Conservation (phyloP, 2,113 vertebrate species). For the Coracopsis vasa region DNA sequence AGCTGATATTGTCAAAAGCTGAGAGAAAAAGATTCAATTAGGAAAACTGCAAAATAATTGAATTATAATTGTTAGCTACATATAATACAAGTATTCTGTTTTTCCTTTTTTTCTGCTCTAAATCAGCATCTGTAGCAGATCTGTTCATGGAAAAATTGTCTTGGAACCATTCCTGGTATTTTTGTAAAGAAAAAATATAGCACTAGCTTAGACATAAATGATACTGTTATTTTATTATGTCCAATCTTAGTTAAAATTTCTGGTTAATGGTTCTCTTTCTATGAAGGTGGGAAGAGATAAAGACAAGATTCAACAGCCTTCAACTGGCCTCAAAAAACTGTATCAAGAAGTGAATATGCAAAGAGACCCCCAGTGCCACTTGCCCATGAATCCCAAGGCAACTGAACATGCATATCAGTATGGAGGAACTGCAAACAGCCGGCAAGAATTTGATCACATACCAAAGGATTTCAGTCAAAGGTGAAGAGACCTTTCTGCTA, state of each 20-base stretch:
- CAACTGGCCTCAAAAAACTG: conserved; percentile 69
- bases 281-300: conserved; percentile 81
- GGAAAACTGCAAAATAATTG: neutral
- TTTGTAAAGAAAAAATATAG: neutral
- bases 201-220: neutral
- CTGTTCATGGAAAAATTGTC: neutral
- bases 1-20: neutral
- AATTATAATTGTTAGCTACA: neutral
- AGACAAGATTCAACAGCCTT: conserved; percentile 69
- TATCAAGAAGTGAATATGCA: conserved; percentile 57
- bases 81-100: neutral
- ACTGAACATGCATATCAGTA: conserved; percentile 80
- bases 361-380: conserved; percentile 74
- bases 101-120: neutral
- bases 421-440: conserved; percentile 87
- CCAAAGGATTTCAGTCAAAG: conserved; percentile 82
- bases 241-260: neutral
- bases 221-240: neutral
- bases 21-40: neutral
- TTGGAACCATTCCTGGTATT: neutral
- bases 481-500: conserved; percentile 65
- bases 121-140: neutral
- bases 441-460: conserved; percentile 85
- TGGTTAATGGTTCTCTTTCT: conserved; percentile 18
- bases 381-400: conserved; percentile 79